Conservation (phyloP, 2,113 vertebrate genomes). For the Vimba vimba region DNA sequence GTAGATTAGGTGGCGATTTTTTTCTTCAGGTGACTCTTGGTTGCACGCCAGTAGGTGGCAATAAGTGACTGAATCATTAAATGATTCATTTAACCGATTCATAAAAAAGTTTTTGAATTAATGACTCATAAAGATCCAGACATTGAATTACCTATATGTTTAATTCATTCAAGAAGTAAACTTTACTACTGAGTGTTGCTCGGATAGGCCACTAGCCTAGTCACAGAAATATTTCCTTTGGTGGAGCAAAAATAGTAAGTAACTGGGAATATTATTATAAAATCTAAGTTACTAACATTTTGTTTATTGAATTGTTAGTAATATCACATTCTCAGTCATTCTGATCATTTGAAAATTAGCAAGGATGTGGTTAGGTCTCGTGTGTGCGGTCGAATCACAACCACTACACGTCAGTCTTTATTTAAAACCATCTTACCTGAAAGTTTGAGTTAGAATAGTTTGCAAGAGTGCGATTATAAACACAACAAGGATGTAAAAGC, state of each 20-base stretch:
- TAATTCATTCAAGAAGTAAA: background rate
- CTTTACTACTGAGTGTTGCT: background rate
- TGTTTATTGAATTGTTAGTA: background rate
- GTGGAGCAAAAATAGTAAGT: background rate
- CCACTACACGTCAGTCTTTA: too few species aligned
- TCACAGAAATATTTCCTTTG: background rate
- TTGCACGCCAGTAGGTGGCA: background rate
- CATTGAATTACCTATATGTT: background rate
- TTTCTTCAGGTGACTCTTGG: background rate
- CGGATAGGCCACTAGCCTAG: background rate
- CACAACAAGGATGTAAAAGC: too few species aligned
- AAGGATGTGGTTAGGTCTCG: background rate
- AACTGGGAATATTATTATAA: background rate
- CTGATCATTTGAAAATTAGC: background rate
- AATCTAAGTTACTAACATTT: background rate
- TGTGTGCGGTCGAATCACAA: background rate
- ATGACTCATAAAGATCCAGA: background rate
- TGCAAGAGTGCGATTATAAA: too few species aligned
- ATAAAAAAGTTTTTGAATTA: background rate
- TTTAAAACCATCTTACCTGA: too few species aligned
- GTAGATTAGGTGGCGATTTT: background rate
- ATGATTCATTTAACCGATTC: background rate
- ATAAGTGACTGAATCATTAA: background rate
- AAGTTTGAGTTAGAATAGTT: too few species aligned
- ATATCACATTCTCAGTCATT: background rate